A percentile compares a stretch with the other conserved stretches of the same genome.
Conservation (phyloP, 2,797 vertebrate genomes). For the Melanotaenia maccullochi region DNA sequence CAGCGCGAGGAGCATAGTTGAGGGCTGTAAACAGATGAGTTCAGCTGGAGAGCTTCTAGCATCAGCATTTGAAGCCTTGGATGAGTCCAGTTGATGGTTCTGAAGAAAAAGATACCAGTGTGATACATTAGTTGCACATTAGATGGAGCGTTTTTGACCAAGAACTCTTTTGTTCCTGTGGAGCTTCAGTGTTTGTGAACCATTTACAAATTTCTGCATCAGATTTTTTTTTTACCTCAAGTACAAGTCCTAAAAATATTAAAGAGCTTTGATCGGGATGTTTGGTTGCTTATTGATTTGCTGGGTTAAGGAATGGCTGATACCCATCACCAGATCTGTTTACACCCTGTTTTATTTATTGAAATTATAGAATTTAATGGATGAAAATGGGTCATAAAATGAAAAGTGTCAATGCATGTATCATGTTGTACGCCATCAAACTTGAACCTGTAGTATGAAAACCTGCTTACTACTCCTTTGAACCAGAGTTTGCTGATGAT, state of each 20-base stretch:
- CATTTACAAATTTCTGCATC: not conserved
- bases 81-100: constrained; percentile 78
- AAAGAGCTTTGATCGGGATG: not conserved
- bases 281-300: not conserved
- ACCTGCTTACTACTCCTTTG: too few relatives aligned
- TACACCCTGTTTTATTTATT: too few relatives aligned
- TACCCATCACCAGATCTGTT: too few relatives aligned
- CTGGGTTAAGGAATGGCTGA: not conserved
- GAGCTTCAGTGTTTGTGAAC: not conserved
- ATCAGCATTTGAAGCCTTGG: constrained; percentile 72
- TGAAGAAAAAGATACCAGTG: constrained; percentile 40
- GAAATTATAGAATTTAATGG: too few relatives aligned
- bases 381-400: too few relatives aligned
- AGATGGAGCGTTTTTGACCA: not conserved
- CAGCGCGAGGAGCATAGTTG: constrained; percentile 51
- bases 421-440: too few relatives aligned
- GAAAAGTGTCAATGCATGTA: too few relatives aligned
- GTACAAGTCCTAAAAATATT: not conserved
- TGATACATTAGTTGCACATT: not conserved
- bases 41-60: constrained; percentile 68
- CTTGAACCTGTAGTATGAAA: too few relatives aligned
- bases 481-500: too few relatives aligned
- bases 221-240: not conserved
- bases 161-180: not conserved
- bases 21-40: constrained; percentile 14